These are phyloP conservation scores for Peromyscus polionotus DNA, from an alignment of 2,113 vertebrate species.

Conservation along the genomic window DNA sequence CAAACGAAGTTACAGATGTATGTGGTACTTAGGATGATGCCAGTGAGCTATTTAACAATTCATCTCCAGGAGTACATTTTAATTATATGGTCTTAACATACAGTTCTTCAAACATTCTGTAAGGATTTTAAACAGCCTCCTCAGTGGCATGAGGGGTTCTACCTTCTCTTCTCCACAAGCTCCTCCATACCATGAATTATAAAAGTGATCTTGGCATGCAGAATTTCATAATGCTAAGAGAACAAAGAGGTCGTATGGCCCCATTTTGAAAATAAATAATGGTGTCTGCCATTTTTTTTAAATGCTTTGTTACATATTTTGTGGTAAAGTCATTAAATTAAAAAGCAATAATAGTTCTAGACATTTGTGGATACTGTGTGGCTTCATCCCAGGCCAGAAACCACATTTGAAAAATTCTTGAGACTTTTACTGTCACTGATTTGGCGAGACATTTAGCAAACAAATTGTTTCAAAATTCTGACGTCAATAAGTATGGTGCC, in stretches of 20 bases:
- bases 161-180: not conserved
- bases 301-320: slow-evolving; percentile 71
- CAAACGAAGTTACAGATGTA: not conserved
- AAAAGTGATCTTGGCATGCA: not conserved
- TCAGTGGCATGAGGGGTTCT: not conserved
- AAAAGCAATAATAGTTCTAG: slow-evolving; percentile 57
- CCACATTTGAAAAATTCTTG: slow-evolving; percentile 60
- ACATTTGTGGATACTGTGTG: slow-evolving; percentile 71
- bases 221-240: slow-evolving; percentile 58
- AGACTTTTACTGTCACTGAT: slow-evolving; percentile 70
- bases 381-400: slow-evolving; percentile 78
- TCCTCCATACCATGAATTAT: not conserved
- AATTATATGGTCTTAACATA: not conserved
- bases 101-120: not conserved
- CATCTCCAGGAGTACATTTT: not conserved
- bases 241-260: slow-evolving; percentile 46
- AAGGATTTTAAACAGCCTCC: not conserved
- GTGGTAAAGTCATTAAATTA: slow-evolving; percentile 62
- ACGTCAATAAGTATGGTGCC: slow-evolving; percentile 30
- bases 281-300: slow-evolving; percentile 1
- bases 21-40: not conserved
- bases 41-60: slow-evolving; percentile 23
- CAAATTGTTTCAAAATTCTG: slow-evolving; percentile 67
- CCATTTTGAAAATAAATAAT: slow-evolving; percentile 56
- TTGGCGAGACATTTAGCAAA: slow-evolving; percentile 67